Conservation (phyloP, 2,888 invertebrate genomes). For the Caenorhabditis imperialis region DNA sequence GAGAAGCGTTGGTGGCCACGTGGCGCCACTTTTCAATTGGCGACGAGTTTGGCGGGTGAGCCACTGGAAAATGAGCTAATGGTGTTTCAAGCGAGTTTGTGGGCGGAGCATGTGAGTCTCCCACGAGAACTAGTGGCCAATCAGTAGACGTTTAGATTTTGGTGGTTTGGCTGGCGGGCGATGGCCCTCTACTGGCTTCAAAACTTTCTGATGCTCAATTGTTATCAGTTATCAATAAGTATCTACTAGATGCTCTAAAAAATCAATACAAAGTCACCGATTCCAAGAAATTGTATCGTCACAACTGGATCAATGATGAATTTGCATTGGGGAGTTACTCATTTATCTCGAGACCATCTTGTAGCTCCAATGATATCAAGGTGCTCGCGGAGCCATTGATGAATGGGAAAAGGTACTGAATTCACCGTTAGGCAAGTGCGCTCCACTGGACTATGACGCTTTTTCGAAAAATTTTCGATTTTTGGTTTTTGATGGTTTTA, state of each 20-base stretch:
- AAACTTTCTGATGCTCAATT: conserved; percentile 19
- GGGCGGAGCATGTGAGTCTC: conserved; percentile 51
- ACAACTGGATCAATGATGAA: conserved; percentile 52
- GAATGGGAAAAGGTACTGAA: conserved; percentile 9
- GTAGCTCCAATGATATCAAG: conserved; percentile 15
- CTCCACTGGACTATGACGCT: too few species aligned
- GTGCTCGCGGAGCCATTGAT: conserved; percentile 16
- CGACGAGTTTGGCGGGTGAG: too few species aligned
- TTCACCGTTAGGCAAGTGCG: background rate
- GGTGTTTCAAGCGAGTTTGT: conserved; percentile 59
- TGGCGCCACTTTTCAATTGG: too few species aligned
- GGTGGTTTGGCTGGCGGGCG: conserved; percentile 65
- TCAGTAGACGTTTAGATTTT: too few species aligned
- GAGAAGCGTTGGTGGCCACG: conserved; percentile 67
- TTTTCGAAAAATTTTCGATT: background rate
- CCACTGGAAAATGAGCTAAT: conserved; percentile 43
- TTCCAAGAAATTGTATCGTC: conserved; percentile 23
- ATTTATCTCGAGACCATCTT: conserved; percentile 40
- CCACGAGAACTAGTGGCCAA: too few species aligned
- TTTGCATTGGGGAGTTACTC: conserved; percentile 55
- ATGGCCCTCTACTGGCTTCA: conserved; percentile 17
- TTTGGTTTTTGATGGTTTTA: too few species aligned
- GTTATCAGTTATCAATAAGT: conserved; percentile 1
- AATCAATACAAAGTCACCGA: conserved; percentile 7
- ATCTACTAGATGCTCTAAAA: conserved; percentile 5